These are phyloP conservation scores for Philopotamus ludificatus DNA, from an alignment of 1,140 invertebrate genomes.

Conservation along the genomic window DNA sequence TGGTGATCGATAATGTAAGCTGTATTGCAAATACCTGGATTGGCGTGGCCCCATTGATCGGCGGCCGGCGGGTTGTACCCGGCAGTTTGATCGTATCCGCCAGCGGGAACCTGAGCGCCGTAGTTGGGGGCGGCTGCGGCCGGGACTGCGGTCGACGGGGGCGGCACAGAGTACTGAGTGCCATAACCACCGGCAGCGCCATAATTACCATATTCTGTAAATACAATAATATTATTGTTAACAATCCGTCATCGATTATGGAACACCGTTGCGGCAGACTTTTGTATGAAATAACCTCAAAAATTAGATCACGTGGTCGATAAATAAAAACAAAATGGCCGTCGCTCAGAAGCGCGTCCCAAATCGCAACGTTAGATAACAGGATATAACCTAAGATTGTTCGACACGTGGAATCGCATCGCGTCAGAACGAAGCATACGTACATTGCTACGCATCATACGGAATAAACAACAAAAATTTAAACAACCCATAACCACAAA, in stretches of 20 bases:
- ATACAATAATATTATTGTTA: slow-evolving; percentile 1
- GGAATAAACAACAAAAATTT: too few relatives aligned
- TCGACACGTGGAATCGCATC: background rate
- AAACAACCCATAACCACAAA: too few relatives aligned
- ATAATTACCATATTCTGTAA: slow-evolving; percentile 40
- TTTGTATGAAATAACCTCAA: background rate
- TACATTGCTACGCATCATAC: too few relatives aligned
- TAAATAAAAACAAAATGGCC: background rate
- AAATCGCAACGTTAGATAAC: background rate
- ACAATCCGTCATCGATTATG: background rate
- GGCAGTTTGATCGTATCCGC: slow-evolving; percentile 24
- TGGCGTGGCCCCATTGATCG: slow-evolving; percentile 10
- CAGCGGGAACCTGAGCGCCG: slow-evolving; percentile 28
- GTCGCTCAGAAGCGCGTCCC: background rate
- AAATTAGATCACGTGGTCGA: background rate
- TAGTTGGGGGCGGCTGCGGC: slow-evolving; percentile 46
- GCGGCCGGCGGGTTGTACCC: slow-evolving; percentile 11
- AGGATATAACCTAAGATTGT: background rate
- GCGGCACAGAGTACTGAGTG: slow-evolving; percentile 43
- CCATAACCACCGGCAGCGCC: slow-evolving; percentile 46
- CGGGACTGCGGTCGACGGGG: slow-evolving; percentile 45
- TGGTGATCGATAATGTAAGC: background rate
- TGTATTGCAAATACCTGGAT: background rate
- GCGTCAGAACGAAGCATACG: too few relatives aligned
- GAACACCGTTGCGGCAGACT: too few relatives aligned